Conservation (phyloP, 2,888 invertebrate species). For the Ophion ellenae region DNA sequence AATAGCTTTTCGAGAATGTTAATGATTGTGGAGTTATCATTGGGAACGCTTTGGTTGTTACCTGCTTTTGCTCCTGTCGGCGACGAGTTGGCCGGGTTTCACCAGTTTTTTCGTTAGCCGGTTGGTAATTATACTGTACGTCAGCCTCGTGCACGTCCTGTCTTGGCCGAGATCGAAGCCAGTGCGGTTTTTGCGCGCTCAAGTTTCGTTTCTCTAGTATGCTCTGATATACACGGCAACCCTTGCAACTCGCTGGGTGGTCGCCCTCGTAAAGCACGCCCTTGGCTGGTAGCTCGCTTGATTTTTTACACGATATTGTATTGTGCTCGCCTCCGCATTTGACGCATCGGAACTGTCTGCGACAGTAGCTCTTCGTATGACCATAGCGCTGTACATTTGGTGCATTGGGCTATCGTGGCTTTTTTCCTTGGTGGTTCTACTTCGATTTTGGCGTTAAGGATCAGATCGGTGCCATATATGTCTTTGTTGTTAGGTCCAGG, state of each 20-base stretch:
- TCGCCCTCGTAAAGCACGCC: conserved; percentile 12
- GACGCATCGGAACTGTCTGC: conserved; percentile 81
- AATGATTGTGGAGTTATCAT: conserved; percentile 4
- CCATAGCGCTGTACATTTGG: conserved; percentile 84
- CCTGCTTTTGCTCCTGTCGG: background rate
- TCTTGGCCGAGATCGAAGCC: conserved; percentile 8
- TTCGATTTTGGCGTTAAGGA: conserved; percentile 72
- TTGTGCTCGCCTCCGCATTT: conserved; percentile 83
- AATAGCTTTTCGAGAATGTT: conserved; percentile 8
- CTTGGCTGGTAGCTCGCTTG: conserved; percentile 24
- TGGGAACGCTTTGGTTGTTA: background rate
- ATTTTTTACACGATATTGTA: conserved; percentile 67
- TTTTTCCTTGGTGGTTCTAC: conserved; percentile 81
- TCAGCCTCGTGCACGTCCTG: background rate
- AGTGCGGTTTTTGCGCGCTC: conserved; percentile 16
- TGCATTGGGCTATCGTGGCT: conserved; percentile 79
- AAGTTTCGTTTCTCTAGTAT: conserved; percentile 7
- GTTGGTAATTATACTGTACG: background rate
- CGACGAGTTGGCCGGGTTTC: conserved; percentile 3
- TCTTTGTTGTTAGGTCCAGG: conserved; percentile 69
- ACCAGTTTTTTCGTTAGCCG: background rate
- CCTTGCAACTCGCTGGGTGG: conserved; percentile 20
- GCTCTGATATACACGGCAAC: conserved; percentile 14
- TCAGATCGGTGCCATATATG: conserved; percentile 60
- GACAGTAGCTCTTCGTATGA: conserved; percentile 83